Evolutionary conservation across 2,888 invertebrate genomes (phyloP), one percentile per base, ranked within the genome.

Genomic region (Melolontha melolontha): DNA sequence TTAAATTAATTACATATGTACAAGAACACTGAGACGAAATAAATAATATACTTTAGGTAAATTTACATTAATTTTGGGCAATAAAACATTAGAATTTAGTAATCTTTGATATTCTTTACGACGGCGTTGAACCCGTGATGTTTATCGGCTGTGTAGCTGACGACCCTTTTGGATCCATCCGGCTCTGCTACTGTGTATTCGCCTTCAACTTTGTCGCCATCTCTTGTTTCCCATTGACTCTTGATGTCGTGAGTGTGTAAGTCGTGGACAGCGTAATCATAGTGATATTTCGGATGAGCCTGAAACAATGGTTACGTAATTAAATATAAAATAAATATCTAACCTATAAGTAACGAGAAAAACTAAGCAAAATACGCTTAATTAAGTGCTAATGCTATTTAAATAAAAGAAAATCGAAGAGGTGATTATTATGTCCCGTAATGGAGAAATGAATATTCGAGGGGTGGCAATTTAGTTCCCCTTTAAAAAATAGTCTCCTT

Each of bases 181-280:
- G 83, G 81, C 75, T 83, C 83, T 2, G 82, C 74, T 22, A 82
- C 64, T 52, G 82, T 83, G 78, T 84, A 84, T 75, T 83, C 81
- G 4, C 84, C 84, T 70, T 83, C 81, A 65, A 84, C 84, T 67
- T 79, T 79, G 70, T 84, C 84, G 2, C 84, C 84, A 66, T 84
- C 83, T 55, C 84, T 75, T 17, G 83, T 82, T 75, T 84, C 84
- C 81, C 83, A 83, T 73, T 84, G 83, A 67, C 79, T 82, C 75
- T 84, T 84, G 68, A 84, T 81, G 73, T 84, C 84, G 72, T 83
- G 83, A n/a, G 83, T 84, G 74, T 84, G 83, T n/a, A 83, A 79
- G 72, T 84, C 84, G 74, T 83, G 82, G 44, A 84, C 84, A 62
- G 82, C 81, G 73, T 84, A 84, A 69, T 84, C 84, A 77, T 80